Conservation (phyloP, 1,140 invertebrate species). For the Ditylenchus dipsaci region DNA sequence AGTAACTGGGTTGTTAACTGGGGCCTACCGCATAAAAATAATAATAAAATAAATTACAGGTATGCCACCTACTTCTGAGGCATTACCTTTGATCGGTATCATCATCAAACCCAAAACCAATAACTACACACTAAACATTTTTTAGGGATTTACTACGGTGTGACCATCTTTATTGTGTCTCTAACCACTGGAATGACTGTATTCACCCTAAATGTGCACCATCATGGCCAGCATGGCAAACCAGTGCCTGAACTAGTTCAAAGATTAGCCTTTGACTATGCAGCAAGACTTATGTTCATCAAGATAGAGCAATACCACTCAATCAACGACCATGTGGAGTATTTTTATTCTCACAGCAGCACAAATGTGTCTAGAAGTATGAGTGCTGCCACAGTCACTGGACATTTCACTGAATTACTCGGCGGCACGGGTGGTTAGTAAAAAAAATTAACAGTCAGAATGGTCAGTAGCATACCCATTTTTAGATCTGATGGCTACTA, state of each 20-base stretch:
- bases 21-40: no score
- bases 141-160: slow-evolving; percentile 77
- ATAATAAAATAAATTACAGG: no score
- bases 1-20: no score
- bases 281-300: slow-evolving; percentile 63
- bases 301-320: slow-evolving; percentile 59
- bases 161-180: slow-evolving; percentile 81
- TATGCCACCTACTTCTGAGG: slow-evolving; percentile 88
- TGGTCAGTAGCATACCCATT: background rate
- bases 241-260: slow-evolving; percentile 70
- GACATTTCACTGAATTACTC: no score
- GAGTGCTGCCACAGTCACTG: no score
- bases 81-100: slow-evolving; percentile 75
- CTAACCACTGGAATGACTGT: slow-evolving; percentile 78
- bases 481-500: background rate
- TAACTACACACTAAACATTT: slow-evolving; percentile 55
- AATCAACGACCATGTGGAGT: slow-evolving; percentile 53
- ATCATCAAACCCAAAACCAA: no score
- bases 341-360: slow-evolving; percentile 1
- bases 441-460: no score
- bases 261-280: slow-evolving; percentile 66
- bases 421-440: no score
- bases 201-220: slow-evolving; percentile 73
- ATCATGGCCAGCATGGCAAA: slow-evolving; percentile 73
- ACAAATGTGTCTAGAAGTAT: slow-evolving; percentile 5